These are phyloP conservation scores for Drosophila melanogaster DNA, from an alignment of 1,140 invertebrate genomes.

Conservation along the genomic window Release_6_plus_ISO1_MT NT_033777.3:5665501-5666000, in stretches of 20 bases:
- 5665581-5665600: background rate
- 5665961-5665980: conserved; percentile 62
- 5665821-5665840: conserved; percentile 74
- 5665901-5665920: conserved; percentile 78
- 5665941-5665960: conserved; percentile 69
- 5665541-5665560: conserved; percentile 58
- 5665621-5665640: conserved; percentile 27
- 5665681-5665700: conserved; percentile 75
- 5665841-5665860: conserved; percentile 75
- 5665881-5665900: conserved; percentile 73
- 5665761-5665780: conserved; percentile 36
- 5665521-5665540: conserved; percentile 54
- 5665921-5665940: conserved; percentile 54
- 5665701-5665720: conserved; percentile 76
- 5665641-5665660: conserved; percentile 68
- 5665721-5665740: conserved; percentile 76
- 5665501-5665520: conserved; percentile 14
- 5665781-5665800: conserved; percentile 51
- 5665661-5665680: conserved; percentile 75
- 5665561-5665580: conserved; percentile 27
- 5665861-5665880: conserved; percentile 85
- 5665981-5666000: background rate
- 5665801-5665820: conserved; percentile 58
- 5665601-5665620: conserved; percentile 16
- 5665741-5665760: conserved; percentile 69